Conservation (phyloP, 2,113 vertebrate genomes). For the Datnioides undecimradiatus region DNA sequence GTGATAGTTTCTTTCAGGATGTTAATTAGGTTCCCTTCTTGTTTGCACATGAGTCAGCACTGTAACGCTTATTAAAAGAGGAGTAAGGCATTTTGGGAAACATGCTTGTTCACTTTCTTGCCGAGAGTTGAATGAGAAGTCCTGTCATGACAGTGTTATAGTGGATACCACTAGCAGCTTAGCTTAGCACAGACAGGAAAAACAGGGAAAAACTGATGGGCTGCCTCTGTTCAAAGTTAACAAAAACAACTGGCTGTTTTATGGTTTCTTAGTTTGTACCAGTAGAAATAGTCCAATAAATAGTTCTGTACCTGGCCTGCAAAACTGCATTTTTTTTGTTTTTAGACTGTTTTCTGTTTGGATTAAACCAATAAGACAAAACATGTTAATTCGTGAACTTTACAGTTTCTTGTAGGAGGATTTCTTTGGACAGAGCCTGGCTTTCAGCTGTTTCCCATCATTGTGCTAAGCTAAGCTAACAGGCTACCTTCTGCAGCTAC, state of each 20-base stretch:
- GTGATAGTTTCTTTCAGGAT: not conserved
- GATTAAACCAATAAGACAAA: no score
- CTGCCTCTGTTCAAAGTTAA: not conserved
- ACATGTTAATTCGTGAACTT: no score
- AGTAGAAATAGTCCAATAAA: no score
- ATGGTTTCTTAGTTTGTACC: not conserved
- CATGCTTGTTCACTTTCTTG: not conserved
- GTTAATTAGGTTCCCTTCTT: conserved; percentile 16
- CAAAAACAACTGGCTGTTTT: not conserved
- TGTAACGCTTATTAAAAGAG: not conserved
- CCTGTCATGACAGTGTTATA: no score
- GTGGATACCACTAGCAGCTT: not conserved
- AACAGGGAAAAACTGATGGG: not conserved
- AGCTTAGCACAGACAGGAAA: not conserved
- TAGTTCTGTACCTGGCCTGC: no score
- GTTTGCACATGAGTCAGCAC: conserved; percentile 3
- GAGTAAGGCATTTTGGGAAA: not conserved
- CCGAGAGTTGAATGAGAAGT: not conserved
- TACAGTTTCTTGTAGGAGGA: no score
- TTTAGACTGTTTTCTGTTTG: no score
- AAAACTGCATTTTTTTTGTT: no score
- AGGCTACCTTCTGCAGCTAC: no score
- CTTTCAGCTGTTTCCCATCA: no score
- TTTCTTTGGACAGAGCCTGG: no score
- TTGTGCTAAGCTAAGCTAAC: no score